These are phyloP conservation scores for Sinocyclocheilus grahami DNA, from an alignment of 2,113 vertebrate genomes.

Conservation along the genomic window DNA sequence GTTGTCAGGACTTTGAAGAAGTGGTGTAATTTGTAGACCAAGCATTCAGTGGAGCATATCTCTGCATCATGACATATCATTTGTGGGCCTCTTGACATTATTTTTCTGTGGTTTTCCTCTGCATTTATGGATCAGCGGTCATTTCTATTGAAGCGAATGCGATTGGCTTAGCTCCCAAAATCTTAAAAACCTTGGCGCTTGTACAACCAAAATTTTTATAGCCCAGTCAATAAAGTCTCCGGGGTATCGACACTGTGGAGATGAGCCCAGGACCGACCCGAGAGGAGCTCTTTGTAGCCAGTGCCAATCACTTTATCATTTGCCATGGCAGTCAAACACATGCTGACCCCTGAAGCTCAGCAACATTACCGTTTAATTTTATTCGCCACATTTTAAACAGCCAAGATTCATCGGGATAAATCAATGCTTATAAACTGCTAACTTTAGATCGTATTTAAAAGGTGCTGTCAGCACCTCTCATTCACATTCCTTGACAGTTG, in stretches of 20 bases:
- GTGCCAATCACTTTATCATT: slow-evolving; percentile 29
- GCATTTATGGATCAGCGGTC: slow-evolving; percentile 23
- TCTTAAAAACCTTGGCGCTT: slow-evolving; percentile 15
- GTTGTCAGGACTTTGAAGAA: neutral
- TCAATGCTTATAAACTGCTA: neutral
- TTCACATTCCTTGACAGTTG: neutral
- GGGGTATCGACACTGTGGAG: slow-evolving; percentile 12
- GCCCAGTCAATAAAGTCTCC: slow-evolving; percentile 2
- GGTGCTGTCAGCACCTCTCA: neutral
- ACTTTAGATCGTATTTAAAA: neutral
- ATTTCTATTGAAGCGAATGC: slow-evolving; percentile 26
- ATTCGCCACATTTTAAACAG: neutral
- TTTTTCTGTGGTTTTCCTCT: neutral
- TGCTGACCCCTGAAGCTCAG: neutral
- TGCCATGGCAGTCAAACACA: slow-evolving; percentile 6
- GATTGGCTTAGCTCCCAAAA: slow-evolving; percentile 23
- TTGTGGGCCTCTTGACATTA: neutral
- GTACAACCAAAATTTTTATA: slow-evolving; percentile 8
- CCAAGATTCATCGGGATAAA: neutral
- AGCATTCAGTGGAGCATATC: slow-evolving; percentile 28
- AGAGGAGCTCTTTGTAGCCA: neutral
- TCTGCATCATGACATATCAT: neutral
- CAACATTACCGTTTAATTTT: neutral
- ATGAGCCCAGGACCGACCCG: neutral
- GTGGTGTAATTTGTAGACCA: slow-evolving; percentile 1